A percentile compares a stretch with the other conserved stretches of the same genome.
phyloP scores from a whole-genome alignment of 2,113 vertebrate species.

The Oncorhynchus clarkii region DNA sequence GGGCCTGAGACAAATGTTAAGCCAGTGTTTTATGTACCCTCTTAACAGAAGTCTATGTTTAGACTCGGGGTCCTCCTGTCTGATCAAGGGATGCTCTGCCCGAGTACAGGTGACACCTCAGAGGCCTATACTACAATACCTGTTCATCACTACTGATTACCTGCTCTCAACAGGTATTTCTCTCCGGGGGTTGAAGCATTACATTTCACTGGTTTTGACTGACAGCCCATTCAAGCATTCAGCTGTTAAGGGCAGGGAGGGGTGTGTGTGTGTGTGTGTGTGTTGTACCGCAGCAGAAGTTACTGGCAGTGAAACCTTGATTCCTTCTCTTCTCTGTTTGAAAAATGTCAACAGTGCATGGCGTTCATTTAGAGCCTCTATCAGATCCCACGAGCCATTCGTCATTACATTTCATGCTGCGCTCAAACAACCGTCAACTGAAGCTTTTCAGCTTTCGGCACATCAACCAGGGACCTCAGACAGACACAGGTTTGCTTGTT shows the following conservation, averaged over 20 bases:
- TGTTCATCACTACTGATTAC: not conserved
- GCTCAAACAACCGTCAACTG: conserved; percentile 20
- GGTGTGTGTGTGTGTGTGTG: too few species aligned
- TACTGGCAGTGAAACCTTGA: not conserved
- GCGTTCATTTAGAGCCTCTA: conserved; percentile 19
- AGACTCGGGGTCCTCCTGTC: too few species aligned
- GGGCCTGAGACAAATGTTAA: too few species aligned
- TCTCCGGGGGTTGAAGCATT: conserved; percentile 7
- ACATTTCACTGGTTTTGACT: conserved; percentile 42
- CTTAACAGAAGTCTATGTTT: too few species aligned
- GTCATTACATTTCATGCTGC: conserved; percentile 23
- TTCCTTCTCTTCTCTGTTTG: not conserved
- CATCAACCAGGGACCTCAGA: conserved; percentile 13
- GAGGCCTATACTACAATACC: not conserved
- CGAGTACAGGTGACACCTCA: not conserved
- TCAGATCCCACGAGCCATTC: conserved; percentile 12
- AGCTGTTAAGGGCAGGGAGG: not conserved
- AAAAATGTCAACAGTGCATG: conserved; percentile 31
- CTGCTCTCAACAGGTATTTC: conserved; percentile 5
- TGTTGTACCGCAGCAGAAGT: too few species aligned
- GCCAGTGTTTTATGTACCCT: too few species aligned
- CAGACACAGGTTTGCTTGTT: not conserved
- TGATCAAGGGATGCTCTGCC: too few species aligned
- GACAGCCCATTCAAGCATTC: conserved; percentile 30
- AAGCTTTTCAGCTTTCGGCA: conserved; percentile 23